Evolutionary conservation across 2,113 vertebrate genomes (phyloP), one percentile per base, ranked within the genome.

Genomic region (Sciurus niger): DNA sequence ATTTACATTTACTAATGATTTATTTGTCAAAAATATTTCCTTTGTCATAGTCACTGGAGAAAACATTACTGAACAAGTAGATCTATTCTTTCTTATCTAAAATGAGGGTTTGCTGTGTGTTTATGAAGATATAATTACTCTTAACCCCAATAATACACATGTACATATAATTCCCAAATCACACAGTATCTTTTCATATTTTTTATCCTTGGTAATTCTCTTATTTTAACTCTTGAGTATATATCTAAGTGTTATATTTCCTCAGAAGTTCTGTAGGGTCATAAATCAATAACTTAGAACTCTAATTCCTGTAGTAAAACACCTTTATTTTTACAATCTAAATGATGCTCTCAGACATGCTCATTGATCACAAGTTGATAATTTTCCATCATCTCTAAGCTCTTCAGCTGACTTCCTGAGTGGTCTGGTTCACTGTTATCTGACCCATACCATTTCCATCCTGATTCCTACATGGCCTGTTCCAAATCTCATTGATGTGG

Each of bases 281-380:
- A 84, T 89, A 93, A 89, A 77, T 94, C 70, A 67, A 34, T 58
- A 90, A 87, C 78, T 89, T 84, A 93, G 24, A 96, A 48, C 40
- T 95, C 43, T 95, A 58, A 90, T 88, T 94, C 32, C 63, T 77
- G 12, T 43, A 60, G 43, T 34, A 68, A 40, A n/a, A 30, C 8
- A 72, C 58, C 32, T 89, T 89, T 93, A 37, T 91, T 95, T 96
- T 78, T 82, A 85, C 60, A 74, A 67, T 25, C 6, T 20, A 68
- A 74, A 85, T 43, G 68, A 83, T 25, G 58, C 1, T 0, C 22
- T 78, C 20, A 89, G 82, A 83, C 4, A 89, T 40, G 34, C 34
- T 68, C 8, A 53, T 73, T 28, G 88, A 73, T 67, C 83, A 70
- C 25, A 88, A 87, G 16, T 48, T 77, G 80, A 32, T 73, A 63